Conservation (phyloP, 1,140 invertebrate genomes). For the Apis dorsata region DNA sequence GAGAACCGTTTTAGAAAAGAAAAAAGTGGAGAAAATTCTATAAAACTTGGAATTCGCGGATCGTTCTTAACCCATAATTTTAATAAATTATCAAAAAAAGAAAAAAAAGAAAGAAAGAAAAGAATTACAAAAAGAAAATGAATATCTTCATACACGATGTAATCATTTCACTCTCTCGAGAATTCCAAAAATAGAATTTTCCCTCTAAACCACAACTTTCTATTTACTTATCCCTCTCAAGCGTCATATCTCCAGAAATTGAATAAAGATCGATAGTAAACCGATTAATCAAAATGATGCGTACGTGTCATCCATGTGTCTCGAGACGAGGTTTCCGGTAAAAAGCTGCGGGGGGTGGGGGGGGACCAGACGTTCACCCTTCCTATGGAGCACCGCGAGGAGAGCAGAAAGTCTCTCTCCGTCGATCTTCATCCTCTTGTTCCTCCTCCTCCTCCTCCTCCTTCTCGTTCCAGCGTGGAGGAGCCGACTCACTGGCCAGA, state of each 20-base stretch:
- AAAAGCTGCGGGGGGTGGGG: neutral
- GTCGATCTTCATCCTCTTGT: slow-evolving; percentile 54
- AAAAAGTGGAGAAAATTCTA: no score
- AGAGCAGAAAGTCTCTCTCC: slow-evolving; percentile 33
- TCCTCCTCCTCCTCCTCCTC: slow-evolving; percentile 46
- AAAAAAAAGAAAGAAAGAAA: no score
- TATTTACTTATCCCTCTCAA: no score
- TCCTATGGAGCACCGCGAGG: neutral
- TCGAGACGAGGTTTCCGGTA: neutral
- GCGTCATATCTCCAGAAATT: neutral
- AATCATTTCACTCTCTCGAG: neutral
- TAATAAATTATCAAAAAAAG: no score
- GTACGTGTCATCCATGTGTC: neutral
- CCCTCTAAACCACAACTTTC: no score
- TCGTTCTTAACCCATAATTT: no score
- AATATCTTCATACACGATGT: neutral
- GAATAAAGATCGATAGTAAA: neutral
- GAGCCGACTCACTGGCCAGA: slow-evolving; percentile 61
- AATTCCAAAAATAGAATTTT: neutral
- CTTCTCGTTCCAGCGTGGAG: slow-evolving; percentile 57
- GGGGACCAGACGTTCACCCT: slow-evolving; percentile 24
- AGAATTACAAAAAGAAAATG: no score
- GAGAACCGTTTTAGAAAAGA: no score
- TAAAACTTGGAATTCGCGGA: no score
- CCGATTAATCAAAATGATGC: slow-evolving; percentile 19